phyloP scores from a whole-genome alignment of 2,113 vertebrate species.

The Pseudonaja textilis region DNA sequence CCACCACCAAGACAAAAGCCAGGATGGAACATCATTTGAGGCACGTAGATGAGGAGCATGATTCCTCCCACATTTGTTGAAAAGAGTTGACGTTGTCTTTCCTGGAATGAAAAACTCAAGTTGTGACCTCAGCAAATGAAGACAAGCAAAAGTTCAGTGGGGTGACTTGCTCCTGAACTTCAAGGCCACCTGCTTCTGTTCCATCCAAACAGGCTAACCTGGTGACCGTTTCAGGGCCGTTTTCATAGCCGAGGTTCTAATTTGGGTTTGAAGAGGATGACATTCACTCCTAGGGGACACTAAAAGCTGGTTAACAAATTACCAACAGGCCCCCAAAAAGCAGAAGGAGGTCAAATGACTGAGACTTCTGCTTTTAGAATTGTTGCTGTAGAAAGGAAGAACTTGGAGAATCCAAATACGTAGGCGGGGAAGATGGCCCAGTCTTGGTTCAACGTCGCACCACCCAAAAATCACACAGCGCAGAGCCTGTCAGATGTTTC shows the following conservation, averaged over 20 bases:
- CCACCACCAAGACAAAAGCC: not conserved
- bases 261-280: not conserved
- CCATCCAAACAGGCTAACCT: not conserved
- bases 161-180: not conserved
- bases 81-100: not conserved
- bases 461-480: not conserved
- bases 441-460: too few species aligned
- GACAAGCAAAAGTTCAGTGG: not conserved
- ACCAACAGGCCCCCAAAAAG: not conserved
- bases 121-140: not conserved
- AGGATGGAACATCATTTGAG: not conserved
- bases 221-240: not conserved
- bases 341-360: slow-evolving; percentile 15
- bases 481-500: not conserved
- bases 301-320: not conserved
- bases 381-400: not conserved
- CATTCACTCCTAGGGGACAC: not conserved
- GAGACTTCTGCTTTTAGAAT: slow-evolving; percentile 18
- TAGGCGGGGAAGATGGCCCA: not conserved
- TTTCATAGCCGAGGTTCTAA: not conserved
- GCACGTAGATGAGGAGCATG: not conserved
- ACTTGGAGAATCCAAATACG: not conserved
- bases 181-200: not conserved
- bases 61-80: not conserved
- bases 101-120: not conserved